Evolutionary conservation across 2,888 invertebrate species (phyloP).

Genomic region (Eledona agricola): DNA sequence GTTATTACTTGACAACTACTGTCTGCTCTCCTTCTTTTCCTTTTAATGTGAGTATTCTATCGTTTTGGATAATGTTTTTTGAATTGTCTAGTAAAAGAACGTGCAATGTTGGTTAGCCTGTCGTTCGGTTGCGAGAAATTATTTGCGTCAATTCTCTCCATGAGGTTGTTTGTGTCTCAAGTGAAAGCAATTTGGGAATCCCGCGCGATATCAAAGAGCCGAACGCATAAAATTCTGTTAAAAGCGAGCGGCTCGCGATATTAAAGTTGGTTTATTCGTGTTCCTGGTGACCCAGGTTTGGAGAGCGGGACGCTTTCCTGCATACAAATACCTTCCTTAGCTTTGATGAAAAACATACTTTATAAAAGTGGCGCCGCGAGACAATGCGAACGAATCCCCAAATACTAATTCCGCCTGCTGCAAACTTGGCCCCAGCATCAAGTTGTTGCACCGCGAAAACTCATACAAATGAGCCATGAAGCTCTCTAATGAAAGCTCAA

Average conservation of each 20-base stretch:
- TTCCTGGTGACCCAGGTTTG: conserved; percentile 43
- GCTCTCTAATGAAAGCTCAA: conserved; percentile 22
- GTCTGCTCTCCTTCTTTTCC: too few species aligned
- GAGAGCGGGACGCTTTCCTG: conserved; percentile 41
- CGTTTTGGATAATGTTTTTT: too few species aligned
- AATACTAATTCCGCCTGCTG: conserved; percentile 31
- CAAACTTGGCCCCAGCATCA: too few species aligned
- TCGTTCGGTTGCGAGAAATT: too few species aligned
- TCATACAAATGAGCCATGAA: conserved; percentile 16
- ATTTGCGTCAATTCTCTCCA: too few species aligned
- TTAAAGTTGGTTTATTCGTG: conserved; percentile 43
- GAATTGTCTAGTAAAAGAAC: too few species aligned
- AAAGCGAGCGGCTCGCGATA: conserved; percentile 41
- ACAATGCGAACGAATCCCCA: conserved; percentile 26
- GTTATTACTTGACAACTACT: too few species aligned
- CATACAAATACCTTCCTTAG: conserved; percentile 45
- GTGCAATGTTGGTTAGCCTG: too few species aligned
- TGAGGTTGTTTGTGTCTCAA: too few species aligned
- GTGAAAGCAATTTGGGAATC: conserved; percentile 17
- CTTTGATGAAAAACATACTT: conserved; percentile 40
- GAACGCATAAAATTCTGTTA: conserved; percentile 44
- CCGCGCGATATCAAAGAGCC: conserved; percentile 29
- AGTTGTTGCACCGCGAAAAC: too few species aligned
- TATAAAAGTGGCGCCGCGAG: conserved; percentile 31
- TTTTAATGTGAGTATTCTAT: too few species aligned